phyloP scores from a whole-genome alignment of 2,888 invertebrate genomes.

The Mystacides longicornis region DNA sequence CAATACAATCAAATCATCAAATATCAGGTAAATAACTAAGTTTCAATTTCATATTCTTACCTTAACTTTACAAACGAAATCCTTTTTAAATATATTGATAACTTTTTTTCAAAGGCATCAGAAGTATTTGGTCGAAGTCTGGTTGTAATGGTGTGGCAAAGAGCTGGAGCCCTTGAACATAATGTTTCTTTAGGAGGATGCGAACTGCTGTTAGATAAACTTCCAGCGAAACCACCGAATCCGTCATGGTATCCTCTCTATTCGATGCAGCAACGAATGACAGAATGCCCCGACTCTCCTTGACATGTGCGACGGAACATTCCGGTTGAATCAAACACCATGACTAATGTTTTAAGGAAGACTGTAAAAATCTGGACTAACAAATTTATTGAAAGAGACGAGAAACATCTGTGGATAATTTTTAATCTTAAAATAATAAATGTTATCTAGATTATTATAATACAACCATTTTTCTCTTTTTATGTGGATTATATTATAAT shows the following conservation, averaged over 20 bases:
- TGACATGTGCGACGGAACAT: slow-evolving; percentile 30
- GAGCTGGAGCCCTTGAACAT: slow-evolving; percentile 81
- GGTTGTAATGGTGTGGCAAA: slow-evolving; percentile 89
- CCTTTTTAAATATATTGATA: neutral
- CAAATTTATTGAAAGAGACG: neutral
- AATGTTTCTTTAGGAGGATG: slow-evolving; percentile 74
- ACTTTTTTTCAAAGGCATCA: slow-evolving; percentile 44
- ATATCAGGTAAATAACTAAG: slow-evolving; percentile 52
- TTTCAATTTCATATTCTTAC: neutral
- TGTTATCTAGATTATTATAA: too few relatives aligned
- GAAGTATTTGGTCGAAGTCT: slow-evolving; percentile 74
- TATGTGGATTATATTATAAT: too few relatives aligned
- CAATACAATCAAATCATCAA: slow-evolving; percentile 83
- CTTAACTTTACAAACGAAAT: neutral
- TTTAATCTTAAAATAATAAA: too few relatives aligned
- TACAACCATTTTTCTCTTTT: too few relatives aligned
- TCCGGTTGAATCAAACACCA: too few relatives aligned
- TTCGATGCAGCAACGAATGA: slow-evolving; percentile 46
- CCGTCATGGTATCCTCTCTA: slow-evolving; percentile 90
- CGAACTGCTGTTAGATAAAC: slow-evolving; percentile 75
- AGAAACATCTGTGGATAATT: neutral
- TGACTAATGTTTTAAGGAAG: too few relatives aligned
- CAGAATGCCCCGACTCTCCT: slow-evolving; percentile 45
- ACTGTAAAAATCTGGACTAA: neutral
- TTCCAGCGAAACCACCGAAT: slow-evolving; percentile 72